Conservation (phyloP, 2,797 vertebrate genomes). For the Hoplostethus mediterraneus region DNA sequence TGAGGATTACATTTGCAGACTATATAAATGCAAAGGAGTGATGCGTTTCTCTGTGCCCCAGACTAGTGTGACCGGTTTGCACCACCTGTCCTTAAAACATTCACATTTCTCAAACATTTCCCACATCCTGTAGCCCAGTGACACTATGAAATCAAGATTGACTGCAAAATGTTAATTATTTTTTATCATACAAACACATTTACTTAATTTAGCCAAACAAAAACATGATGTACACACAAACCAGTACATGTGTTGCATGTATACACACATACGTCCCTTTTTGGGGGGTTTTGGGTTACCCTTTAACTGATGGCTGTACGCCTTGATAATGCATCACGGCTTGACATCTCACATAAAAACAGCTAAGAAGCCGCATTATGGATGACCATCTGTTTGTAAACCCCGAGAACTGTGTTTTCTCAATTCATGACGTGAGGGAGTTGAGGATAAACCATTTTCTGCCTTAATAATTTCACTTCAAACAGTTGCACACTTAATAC, state of each 20-base stretch:
- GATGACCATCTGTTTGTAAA: slow-evolving; percentile 84
- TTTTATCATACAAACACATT: too few species aligned
- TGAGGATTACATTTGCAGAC: slow-evolving; percentile 34
- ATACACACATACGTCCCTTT: slow-evolving; percentile 55
- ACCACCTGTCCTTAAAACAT: too few species aligned
- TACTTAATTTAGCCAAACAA: slow-evolving; percentile 45
- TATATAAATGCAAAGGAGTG: too few species aligned
- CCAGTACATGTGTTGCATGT: slow-evolving; percentile 34
- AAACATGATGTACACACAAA: slow-evolving; percentile 67
- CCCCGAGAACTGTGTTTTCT: slow-evolving; percentile 76
- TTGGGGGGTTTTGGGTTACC: slow-evolving; percentile 66
- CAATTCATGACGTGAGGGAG: slow-evolving; percentile 65
- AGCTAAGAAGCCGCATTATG: slow-evolving; percentile 83
- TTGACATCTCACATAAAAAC: slow-evolving; percentile 81
- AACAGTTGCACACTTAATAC: slow-evolving; percentile 68
- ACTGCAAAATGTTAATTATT: too few species aligned
- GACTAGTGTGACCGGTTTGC: too few species aligned
- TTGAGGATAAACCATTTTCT: slow-evolving; percentile 70
- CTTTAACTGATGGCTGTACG: slow-evolving; percentile 81
- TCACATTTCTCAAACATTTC: too few species aligned
- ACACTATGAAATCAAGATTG: slow-evolving; percentile 14
- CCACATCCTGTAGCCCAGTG: neutral
- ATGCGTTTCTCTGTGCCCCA: too few species aligned
- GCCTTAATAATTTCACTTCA: slow-evolving; percentile 58
- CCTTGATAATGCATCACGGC: slow-evolving; percentile 83